These are phyloP conservation scores for Nematostella vectensis DNA, from an alignment of 92 coral and sea anemone genomes.

Conservation along the genomic window DNA sequence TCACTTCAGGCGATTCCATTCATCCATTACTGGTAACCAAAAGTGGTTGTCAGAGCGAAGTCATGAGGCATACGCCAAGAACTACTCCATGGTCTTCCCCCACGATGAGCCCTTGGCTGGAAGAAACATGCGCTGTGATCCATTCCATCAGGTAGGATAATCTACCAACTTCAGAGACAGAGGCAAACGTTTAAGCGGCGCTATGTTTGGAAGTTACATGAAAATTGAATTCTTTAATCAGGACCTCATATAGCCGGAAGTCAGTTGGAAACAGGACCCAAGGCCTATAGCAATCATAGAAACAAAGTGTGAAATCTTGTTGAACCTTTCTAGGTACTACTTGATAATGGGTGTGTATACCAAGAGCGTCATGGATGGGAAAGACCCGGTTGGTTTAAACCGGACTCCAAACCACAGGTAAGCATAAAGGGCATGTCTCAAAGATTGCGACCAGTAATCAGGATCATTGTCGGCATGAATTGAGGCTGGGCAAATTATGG, in stretches of 20 bases:
- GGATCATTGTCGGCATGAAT: too few species aligned
- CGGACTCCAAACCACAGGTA: slow-evolving; percentile 66
- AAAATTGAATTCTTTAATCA: too few species aligned
- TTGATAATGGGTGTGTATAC: slow-evolving; percentile 85
- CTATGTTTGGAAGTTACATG: not conserved
- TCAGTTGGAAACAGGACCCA: too few species aligned
- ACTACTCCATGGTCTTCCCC: slow-evolving; percentile 83
- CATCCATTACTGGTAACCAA: slow-evolving; percentile 65
- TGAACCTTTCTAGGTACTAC: slow-evolving; percentile 43
- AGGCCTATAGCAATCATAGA: too few species aligned
- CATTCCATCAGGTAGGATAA: slow-evolving; percentile 71
- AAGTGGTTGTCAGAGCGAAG: slow-evolving; percentile 90
- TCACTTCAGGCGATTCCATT: slow-evolving; percentile 84
- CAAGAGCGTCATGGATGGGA: slow-evolving; percentile 99
- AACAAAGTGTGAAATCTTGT: too few species aligned
- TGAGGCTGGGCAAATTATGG: too few species aligned
- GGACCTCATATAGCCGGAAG: too few species aligned
- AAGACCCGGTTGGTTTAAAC: slow-evolving; percentile 96
- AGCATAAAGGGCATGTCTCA: not conserved
- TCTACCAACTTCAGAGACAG: not conserved
- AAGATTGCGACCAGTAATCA: too few species aligned
- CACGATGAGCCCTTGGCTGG: slow-evolving; percentile 95
- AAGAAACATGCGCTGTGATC: slow-evolving; percentile 94
- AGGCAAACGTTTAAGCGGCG: not conserved
- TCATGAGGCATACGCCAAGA: slow-evolving; percentile 96